Evolutionary conservation across 37 sponge, comb jelly and placozoan species (phyloP), one percentile per base, ranked within the genome.

Genomic region (Halichondria panicea): DNA sequence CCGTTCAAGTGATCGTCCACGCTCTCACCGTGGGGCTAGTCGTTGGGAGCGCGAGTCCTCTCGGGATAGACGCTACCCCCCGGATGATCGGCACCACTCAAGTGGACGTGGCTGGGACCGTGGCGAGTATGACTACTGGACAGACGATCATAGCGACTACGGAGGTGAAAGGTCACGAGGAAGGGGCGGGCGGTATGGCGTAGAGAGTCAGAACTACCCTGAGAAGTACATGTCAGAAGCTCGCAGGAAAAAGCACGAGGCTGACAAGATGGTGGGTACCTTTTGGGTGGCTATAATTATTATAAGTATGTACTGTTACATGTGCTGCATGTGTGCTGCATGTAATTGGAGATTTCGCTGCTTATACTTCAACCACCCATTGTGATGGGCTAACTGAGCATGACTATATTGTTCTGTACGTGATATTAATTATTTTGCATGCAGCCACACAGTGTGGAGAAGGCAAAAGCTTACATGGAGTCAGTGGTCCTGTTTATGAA

Each of bases 401-500:
- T 48, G 15, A 18, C 13, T 48, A 15, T 48, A 15, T 15, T 48
- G 52, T 48, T 11, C 13, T 48, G 52, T 48, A 48, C 11, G 52
- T 48, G 52, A 18, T 18, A 15, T 48, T 15, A 11, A 18, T 18
- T 48, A 48, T 48, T 48, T 18, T 15, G 11, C 13, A 18, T 42
- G 13, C 70, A 84, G 84, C 24, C 58, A 18, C 71, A 55, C 41
- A 80, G 72, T 43, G 63, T 71, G 30, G 72, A 72, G 0, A 85
- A 85, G 44, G 86, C 86, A 43, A 71, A 65, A 39, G 66, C 55
- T 7, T 85, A 85, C 60, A 77, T 85, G 80, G 86, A 85, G 46
- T 50, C 79, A 9, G 86, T 85, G 35, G 42, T 59, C 21, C 78
- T 66, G 66, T 85, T 85, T 63, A 85, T 85, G 86, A 62, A 60